Evolutionary conservation across 2,888 invertebrate species (phyloP), one percentile per base, ranked within the genome.

Genomic region (Himalopsyche anomala): DNA sequence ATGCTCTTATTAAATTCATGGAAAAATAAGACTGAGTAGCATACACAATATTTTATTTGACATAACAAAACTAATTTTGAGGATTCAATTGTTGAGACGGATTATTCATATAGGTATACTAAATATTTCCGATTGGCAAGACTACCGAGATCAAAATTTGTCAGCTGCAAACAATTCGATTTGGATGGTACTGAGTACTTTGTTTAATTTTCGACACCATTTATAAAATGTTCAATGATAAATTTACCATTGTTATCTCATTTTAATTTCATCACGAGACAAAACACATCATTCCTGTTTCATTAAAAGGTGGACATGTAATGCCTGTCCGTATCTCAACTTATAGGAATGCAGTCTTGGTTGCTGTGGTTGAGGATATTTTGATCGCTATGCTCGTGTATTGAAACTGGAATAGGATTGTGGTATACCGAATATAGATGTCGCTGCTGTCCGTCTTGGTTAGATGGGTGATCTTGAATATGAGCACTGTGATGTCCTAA

Each of bases 271-370:
- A 15, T 15, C n/a, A 74, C 74, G 28, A 74, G 74, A 74, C 74
- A 74, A 36, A 36, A 74, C 74, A 74, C 38, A 36, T 74, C 74
- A 74, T 55, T 54, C 81, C 45, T n/a, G 45, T 45, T 81, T 81
- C 17, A 81, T 12, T 54, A 81, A 81, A 81, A 81, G 42, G 81
- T 81, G 40, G 74, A 74, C 74, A 74, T 74, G 74, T 74, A 74
- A 42, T 51, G 51, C 45, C 80, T 80, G 42, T 51, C 51, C 15
- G 19, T 83, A 83, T 84, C 85, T 88, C 87, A 88, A 87, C 88
- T 88, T 81, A 87, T 88, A 17, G 88, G 85, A 28, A 88, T 86
- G 62, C 88, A 88, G 86, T 88, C 88, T 88, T 88, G 88, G 62
- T 86, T 88, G 51, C 40, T 87, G 62, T 88, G 88, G 28, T 69